Percentiles rank a stretch among this genome's conserved stretches.
Conservation (phyloP, 2,888 invertebrate species). For the Meteorus colon region DNA sequence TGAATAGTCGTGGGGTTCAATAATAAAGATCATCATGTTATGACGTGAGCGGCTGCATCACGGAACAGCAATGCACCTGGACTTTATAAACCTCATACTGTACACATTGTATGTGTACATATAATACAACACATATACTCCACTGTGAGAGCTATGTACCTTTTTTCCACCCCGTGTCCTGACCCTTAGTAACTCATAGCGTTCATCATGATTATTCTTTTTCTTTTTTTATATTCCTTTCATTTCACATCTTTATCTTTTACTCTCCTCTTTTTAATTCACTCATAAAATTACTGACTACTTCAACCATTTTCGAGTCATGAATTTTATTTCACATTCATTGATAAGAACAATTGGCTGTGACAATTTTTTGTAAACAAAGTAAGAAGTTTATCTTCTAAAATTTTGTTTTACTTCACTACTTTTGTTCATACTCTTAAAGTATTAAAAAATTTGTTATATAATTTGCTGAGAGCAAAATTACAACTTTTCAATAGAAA, state of each 20-base stretch:
- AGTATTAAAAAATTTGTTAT: neutral
- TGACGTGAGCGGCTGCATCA: conserved; percentile 49
- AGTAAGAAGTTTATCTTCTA: too few species aligned
- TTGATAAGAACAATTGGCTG: too few species aligned
- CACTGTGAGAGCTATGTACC: neutral
- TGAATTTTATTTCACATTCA: too few species aligned
- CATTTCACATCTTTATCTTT: conserved; percentile 8
- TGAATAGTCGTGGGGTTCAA: conserved; percentile 42
- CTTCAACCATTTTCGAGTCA: too few species aligned
- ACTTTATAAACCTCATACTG: conserved; percentile 15
- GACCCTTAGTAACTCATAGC: neutral
- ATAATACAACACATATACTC: neutral
- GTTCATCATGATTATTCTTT: conserved; percentile 16
- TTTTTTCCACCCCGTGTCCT: neutral
- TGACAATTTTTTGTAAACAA: too few species aligned
- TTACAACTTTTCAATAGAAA: too few species aligned
- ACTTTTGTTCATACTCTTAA: neutral
- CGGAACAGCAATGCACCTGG: conserved; percentile 53
- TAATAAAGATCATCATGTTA: conserved; percentile 44
- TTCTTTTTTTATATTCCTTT: conserved; percentile 2
- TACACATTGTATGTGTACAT: neutral
- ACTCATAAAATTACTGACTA: too few species aligned
- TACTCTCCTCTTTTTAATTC: neutral
- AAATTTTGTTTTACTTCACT: too few species aligned
- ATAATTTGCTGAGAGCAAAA: too few species aligned